These are phyloP conservation scores for Gephyroberyx darwinii DNA, from an alignment of 2,797 vertebrate genomes.

Conservation along the genomic window DNA sequence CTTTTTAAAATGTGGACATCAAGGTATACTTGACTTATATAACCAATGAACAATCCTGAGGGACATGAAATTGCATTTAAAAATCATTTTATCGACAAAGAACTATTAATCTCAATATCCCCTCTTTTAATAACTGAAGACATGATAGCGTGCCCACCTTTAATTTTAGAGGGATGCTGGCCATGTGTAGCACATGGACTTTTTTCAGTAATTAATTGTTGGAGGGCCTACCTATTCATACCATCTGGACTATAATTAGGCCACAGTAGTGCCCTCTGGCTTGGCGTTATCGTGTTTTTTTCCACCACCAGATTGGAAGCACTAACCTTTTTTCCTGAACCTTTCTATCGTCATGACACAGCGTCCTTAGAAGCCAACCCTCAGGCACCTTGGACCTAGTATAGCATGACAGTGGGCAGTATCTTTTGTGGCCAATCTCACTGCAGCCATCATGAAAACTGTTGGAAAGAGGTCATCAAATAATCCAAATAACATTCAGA, in stretches of 20 bases:
- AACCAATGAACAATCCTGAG: neutral
- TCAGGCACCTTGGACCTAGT: slow-evolving; percentile 45
- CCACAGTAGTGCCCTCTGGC: slow-evolving; percentile 63
- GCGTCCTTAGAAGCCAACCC: slow-evolving; percentile 49
- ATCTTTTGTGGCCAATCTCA: slow-evolving; percentile 20
- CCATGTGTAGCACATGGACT: slow-evolving; percentile 40
- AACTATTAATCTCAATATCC: neutral
- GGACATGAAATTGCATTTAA: neutral
- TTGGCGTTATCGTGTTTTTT: slow-evolving; percentile 43
- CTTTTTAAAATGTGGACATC: slow-evolving; percentile 7
- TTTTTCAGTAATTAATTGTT: slow-evolving; percentile 66
- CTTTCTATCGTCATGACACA: slow-evolving; percentile 39
- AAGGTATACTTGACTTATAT: neutral
- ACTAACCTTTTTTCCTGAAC: slow-evolving; percentile 56
- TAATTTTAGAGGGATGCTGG: slow-evolving; percentile 17
- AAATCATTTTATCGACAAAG: neutral
- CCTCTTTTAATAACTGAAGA: neutral
- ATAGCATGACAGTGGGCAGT: slow-evolving; percentile 13
- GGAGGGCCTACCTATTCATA: slow-evolving; percentile 61
- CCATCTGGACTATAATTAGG: slow-evolving; percentile 81
- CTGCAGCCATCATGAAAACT: slow-evolving; percentile 22
- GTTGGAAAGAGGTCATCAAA: slow-evolving; percentile 10
- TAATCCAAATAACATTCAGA: slow-evolving; percentile 14
- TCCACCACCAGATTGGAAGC: slow-evolving; percentile 54
- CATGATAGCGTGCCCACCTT: slow-evolving; percentile 15